Base-by-base conservation (phyloP, 2,888 invertebrate genomes). In the Drosophila mimetica region DNA sequence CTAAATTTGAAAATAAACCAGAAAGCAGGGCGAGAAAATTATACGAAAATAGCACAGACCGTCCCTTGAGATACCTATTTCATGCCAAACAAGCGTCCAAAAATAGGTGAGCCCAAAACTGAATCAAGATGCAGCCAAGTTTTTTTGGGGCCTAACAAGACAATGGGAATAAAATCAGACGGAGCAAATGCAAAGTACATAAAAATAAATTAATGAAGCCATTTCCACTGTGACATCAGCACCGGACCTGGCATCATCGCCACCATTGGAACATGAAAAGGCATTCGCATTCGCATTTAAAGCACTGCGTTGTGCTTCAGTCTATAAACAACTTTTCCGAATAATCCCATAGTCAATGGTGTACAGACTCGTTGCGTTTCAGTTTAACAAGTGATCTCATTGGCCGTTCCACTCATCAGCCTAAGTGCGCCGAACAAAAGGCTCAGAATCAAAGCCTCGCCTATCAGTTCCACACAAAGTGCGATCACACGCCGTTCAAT, bases 221-320 rank as follows among this genome's bases (percentile, higher is more conserved):
- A 88, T 88, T 86, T 85, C 80, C 86, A 64, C 77, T 55, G 76
- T 85, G 84, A 85, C 88, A 85, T 88, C 86, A 86, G 77, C 86
- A 61, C 48, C 51, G 64, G 66, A 65, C 42, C 69, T 64, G 55
- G 41, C 55, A 71, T 47, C 60, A 70, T 60, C 66, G 63, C 64
- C 69, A 71, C 65, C 69, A 71, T 47, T 48, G 7, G 52, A 70
- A 54, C 57, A 71, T 80, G 61, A 69, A 73, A 79, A 77, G 50
- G 53, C 81, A 80, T 78, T 81, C 73, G 64, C 75, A 25, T 30
- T 30, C 11, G 1, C 30, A 30, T 30, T 30, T 11, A 30, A 30
- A 30, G 14, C 44, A 69, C 46, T 55, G 50, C 47, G 32, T 30
- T 46, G 41, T 51, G 71, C 65, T 53, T 78, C 46, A 16, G 71